Base-by-base conservation (phyloP, 1,140 invertebrate species). In the Ditylenchus dipsaci region DNA sequence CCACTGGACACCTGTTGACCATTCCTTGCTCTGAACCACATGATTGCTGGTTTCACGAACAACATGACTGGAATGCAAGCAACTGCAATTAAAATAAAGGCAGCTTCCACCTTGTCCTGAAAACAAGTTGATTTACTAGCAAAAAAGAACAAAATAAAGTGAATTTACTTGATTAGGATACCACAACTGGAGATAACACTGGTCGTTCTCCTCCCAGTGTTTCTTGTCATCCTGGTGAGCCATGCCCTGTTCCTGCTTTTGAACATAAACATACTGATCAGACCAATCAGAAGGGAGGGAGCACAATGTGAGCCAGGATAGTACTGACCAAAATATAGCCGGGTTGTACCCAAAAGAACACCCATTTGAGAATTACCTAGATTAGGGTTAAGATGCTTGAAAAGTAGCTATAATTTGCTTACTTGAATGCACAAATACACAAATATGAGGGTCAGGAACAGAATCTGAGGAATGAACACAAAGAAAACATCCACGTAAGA, bases 61-160 rank as follows among this genome's bases (percentile, higher is more conserved):
- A 97, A 86, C 90, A 97, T 90, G 79, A 92, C 88, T 0, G 94
- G 95, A 33, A 97, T 89, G 83, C 92, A 95, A 27, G 90, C 72
- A 0, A 95, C 76, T 0, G 89, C 91, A 1, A 90, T 68, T 3
- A 90, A 78, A 1, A 94, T 88, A 53, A 92, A 88, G 38, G 88
- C 83, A 21, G 85, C 85, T 83, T 96, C 91, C n/a, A 81, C 64
- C 17, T 58, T 29, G 21, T 45, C 42, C 75, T 76, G 49, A 75
- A 70, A n/a, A n/a, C n/a, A n/a, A n/a, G n/a, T n/a, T n/a, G n/a
- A n/a, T n/a, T n/a, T n/a, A n/a, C n/a, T n/a, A n/a, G n/a, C n/a
- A n/a, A 38, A 38, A 38, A 38, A 11, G 33, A 11, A 38, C 33
- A 38, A 11, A 11, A 38, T 5, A 38, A 38, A 38, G 33, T 38